phyloP scores from a whole-genome alignment of 2,113 vertebrate species.

The Lophochroa leadbeateri region DNA sequence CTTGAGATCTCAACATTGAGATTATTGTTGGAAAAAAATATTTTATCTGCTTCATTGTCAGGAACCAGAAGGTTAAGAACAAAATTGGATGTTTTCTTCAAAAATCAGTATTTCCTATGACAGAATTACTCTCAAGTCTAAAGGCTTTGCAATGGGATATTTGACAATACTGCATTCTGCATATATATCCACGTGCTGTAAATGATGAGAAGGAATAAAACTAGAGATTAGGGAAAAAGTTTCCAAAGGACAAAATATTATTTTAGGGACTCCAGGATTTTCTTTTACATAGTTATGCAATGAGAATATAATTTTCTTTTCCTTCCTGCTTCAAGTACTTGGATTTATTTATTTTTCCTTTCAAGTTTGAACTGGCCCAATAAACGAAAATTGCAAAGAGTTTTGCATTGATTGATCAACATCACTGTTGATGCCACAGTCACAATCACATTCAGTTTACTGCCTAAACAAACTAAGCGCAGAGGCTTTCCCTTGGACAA shows the following conservation, averaged over 20 bases:
- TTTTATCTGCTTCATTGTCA: slow-evolving; percentile 10
- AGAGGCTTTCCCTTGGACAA: not conserved
- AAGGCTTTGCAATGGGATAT: not conserved
- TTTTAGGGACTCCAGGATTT: not conserved
- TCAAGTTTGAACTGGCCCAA: not conserved
- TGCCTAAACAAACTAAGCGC: not conserved
- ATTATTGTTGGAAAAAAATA: slow-evolving; percentile 8
- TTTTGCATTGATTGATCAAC: not conserved
- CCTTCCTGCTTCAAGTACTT: not conserved
- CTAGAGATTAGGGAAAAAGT: not conserved
- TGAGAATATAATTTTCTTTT: not conserved
- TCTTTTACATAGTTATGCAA: not conserved
- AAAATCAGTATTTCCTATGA: not conserved
- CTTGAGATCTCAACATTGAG: not conserved
- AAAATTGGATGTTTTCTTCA: not conserved
- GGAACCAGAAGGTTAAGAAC: not conserved
- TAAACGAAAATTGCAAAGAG: not conserved
- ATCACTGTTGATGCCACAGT: not conserved
- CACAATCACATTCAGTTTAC: not conserved
- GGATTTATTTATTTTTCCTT: not conserved
- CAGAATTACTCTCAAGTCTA: not conserved
- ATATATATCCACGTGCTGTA: not conserved
- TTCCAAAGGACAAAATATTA: not conserved
- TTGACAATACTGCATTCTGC: not conserved
- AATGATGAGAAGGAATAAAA: not conserved